A percentile compares a stretch with the other conserved stretches of the same genome.
Evolutionary conservation across 2,888 invertebrate species (phyloP).

Genomic region (Bellardia bayeri): DNA sequence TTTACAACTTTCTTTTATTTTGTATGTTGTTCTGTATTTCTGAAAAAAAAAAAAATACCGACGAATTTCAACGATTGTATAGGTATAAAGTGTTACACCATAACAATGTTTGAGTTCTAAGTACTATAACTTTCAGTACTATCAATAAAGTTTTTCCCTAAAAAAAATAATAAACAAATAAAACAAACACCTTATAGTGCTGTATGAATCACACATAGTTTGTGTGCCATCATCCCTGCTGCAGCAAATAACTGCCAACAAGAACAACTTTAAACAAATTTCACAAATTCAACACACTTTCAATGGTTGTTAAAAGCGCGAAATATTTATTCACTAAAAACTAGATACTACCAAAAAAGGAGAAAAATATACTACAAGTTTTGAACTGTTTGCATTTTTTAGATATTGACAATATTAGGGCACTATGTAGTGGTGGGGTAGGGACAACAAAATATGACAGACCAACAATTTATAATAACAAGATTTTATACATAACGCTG

Average conservation of each 20-base stretch:
- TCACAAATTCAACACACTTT: constrained; percentile 42
- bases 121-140: constrained; percentile 19
- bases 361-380: not conserved
- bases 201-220: constrained; percentile 7
- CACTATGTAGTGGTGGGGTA: no score
- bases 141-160: constrained; percentile 48
- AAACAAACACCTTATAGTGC: not conserved
- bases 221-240: constrained; percentile 8
- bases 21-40: constrained; percentile 2
- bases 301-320: constrained; percentile 57
- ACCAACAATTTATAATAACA: no score
- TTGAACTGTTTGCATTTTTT: constrained; percentile 26
- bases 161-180: not conserved
- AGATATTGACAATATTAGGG: not conserved
- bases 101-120: constrained; percentile 41
- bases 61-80: not conserved
- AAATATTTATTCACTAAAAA: constrained; percentile 56
- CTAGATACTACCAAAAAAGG: not conserved
- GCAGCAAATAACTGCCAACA: not conserved
- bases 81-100: constrained; percentile 23
- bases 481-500: no score
- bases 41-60: not conserved
- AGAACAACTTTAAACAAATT: not conserved
- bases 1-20: not conserved
- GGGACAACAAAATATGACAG: no score